A percentile compares a stretch with the other conserved stretches of the same genome.
Conservation (phyloP, 2,888 invertebrate species). For the Cotesia congregata region DNA sequence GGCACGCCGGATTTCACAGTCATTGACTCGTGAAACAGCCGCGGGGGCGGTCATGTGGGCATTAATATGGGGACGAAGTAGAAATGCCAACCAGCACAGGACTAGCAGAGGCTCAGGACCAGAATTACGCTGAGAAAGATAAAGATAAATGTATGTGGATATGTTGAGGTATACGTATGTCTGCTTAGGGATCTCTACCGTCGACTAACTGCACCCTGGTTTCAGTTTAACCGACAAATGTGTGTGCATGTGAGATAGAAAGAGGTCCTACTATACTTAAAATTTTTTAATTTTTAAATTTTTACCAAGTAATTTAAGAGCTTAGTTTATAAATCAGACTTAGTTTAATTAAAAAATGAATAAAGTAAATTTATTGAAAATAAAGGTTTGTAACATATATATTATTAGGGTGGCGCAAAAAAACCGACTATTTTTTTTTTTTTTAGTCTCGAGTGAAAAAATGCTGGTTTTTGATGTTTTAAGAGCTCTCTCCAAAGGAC, state of each 20-base stretch:
- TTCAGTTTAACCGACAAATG: background rate
- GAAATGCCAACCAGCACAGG: constrained; percentile 34
- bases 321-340: no score
- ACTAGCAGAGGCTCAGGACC: background rate
- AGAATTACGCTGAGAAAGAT: constrained; percentile 26
- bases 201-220: background rate
- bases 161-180: constrained; percentile 12
- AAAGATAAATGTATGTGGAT: constrained; percentile 11
- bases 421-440: no score
- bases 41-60: constrained; percentile 53
- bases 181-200: background rate
- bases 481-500: no score
- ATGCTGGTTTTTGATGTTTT: no score
- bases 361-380: no score
- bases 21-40: constrained; percentile 57
- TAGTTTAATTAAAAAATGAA: no score
- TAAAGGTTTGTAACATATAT: background rate
- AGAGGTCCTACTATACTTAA: no score
- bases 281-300: no score
- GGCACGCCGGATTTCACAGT: constrained; percentile 57
- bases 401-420: no score
- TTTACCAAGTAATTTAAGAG: no score
- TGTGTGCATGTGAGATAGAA: background rate
- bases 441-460: no score
- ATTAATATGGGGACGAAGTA: constrained; percentile 39